Evolutionary conservation across 2,797 vertebrate species (phyloP), one percentile per base, ranked within the genome.

Genomic region (Cephalopachus bancanus): DNA sequence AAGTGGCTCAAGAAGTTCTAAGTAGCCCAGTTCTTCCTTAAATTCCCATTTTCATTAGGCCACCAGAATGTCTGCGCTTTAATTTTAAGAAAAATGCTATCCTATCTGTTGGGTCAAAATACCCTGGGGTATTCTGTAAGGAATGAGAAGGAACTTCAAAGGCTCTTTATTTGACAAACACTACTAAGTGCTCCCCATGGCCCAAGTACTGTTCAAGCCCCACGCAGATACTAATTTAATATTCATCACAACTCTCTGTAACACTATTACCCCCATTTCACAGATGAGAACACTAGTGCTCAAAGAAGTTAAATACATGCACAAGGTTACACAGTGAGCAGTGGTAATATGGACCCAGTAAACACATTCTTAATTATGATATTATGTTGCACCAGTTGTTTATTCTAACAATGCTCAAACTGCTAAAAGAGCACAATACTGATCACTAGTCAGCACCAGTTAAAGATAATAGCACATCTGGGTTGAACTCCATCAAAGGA

Each of bases 51-150:
- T 10, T 37, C 55, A 75, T 59, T 28, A 81, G 87, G 75, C 28
- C 55, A n/a, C 37, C 59, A 72, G 64, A 83, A 86, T 53, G 57
- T 76, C 55, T 71, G 51, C 10, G 76, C 74, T 83, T 83, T 67
- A 53, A 96, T n/a, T n/a, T n/a, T 4, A 59, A 71, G 55, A 89
- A 28, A 93, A 78, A 79, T 15, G 15, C 15, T 84, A 19, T 15
- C 19, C 88, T 51, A 74, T 26, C 59, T 85, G 49, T 37, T 24
- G 22, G 86, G 80, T 91, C 90, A 75, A 93, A 96, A 74, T 37
- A 93, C n/a, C 14, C 60, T 83, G 57, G 55, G 53, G 51, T 49
- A 65, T 49, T 92, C 69, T 90, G 10, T 62, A 75, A 67, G 26
- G 19, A 89, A 79, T 30, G 1, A 64, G 5, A 80, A 60, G 30